Percentiles rank a stretch among this genome's conserved stretches.
Evolutionary conservation across 2,888 invertebrate species (phyloP).

Genomic region (Macaria liturata): DNA sequence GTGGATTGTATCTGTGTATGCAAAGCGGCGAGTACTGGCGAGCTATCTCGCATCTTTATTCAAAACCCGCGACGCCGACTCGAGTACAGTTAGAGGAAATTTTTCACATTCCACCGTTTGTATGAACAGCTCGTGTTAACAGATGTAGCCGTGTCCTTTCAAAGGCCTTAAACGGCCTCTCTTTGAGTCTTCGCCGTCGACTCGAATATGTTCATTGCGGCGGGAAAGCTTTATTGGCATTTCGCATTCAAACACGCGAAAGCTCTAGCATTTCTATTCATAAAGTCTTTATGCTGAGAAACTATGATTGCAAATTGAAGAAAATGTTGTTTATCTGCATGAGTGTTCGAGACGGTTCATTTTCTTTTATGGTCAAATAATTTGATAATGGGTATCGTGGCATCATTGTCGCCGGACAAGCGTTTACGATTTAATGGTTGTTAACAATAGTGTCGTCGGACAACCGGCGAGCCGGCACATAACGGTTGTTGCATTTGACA

Average conservation of each 20-base stretch:
- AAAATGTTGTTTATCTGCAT: no score
- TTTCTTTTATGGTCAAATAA: no score
- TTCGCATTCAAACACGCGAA: constrained; percentile 3
- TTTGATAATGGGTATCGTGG: no score
- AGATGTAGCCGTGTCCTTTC: constrained; percentile 48
- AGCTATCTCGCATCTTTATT: constrained; percentile 51
- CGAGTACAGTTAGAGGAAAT: constrained; percentile 67
- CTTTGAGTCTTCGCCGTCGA: constrained; percentile 19
- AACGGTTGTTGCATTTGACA: constrained; percentile 56
- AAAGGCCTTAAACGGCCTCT: constrained; percentile 26
- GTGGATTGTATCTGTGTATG: constrained; percentile 41
- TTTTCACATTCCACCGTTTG: constrained; percentile 66
- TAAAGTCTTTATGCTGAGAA: background rate
- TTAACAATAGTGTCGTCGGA: constrained; percentile 22
- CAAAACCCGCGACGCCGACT: constrained; percentile 38
- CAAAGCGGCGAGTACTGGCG: constrained; percentile 39
- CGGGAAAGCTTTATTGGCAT: constrained; percentile 1
- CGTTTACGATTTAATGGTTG: constrained; percentile 19
- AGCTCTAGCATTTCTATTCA: background rate
- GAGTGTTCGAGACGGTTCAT: no score
- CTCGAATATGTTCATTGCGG: constrained; percentile 21
- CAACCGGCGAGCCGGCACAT: constrained; percentile 32
- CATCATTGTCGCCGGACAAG: constrained; percentile 20
- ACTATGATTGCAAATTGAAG: constrained; percentile 3
- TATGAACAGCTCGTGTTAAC: constrained; percentile 50